Evolutionary conservation across 2,797 vertebrate species (phyloP).

Genomic region (Scyliorhinus canicula): DNA sequence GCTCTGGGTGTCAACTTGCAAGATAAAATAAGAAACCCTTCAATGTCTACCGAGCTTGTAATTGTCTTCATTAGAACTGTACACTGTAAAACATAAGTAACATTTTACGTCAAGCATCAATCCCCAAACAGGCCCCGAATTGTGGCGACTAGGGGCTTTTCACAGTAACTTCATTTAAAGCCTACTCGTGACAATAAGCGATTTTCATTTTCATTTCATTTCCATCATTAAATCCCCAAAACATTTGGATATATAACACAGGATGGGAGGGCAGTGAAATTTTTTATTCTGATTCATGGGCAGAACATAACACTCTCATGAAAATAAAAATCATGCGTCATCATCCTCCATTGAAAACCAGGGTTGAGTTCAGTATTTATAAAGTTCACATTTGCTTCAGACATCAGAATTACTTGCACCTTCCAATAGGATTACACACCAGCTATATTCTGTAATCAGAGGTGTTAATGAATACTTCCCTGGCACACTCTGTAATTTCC

Average conservation of each 20-base stretch:
- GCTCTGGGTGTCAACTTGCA: background rate
- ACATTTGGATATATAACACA: background rate
- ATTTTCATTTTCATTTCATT: too few species aligned
- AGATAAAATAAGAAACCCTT: background rate
- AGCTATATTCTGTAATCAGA: background rate
- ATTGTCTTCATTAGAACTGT: background rate
- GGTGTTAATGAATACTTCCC: slow-evolving; percentile 10
- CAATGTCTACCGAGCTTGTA: background rate
- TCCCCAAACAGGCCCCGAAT: too few species aligned
- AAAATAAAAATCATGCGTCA: background rate
- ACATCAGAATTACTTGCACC: background rate
- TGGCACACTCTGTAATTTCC: background rate
- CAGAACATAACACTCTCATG: background rate
- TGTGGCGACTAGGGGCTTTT: too few species aligned
- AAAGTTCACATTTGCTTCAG: background rate
- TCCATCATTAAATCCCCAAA: background rate
- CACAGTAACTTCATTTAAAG: too few species aligned
- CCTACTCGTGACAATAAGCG: too few species aligned
- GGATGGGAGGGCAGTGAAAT: background rate
- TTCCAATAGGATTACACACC: background rate
- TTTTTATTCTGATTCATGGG: background rate
- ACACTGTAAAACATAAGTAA: too few species aligned
- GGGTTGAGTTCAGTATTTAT: background rate
- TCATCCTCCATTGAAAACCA: background rate
- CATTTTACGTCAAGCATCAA: too few species aligned